Percentiles rank a stretch among this genome's conserved stretches.
phyloP scores from a whole-genome alignment of 1,140 invertebrate species.

The Paraescarpia echinospica region DNA sequence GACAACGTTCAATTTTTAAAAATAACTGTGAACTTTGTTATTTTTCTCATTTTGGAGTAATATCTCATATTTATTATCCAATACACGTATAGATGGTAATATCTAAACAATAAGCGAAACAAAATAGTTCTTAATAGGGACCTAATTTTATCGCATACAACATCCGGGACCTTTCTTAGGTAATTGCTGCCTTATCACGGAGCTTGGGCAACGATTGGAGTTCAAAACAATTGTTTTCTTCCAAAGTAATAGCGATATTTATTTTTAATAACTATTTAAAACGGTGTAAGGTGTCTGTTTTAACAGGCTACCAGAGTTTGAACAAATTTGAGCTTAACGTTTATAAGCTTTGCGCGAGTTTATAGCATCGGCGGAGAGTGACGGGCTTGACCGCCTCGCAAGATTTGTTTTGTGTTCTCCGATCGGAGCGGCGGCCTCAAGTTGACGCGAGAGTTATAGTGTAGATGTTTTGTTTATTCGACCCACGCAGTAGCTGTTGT shows the following conservation, averaged over 20 bases:
- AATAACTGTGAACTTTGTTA: background rate
- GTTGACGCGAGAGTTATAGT: background rate
- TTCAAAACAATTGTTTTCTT: conserved; percentile 2
- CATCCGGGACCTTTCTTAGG: background rate
- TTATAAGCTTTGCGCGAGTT: background rate
- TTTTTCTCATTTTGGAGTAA: background rate
- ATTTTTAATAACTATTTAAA: background rate
- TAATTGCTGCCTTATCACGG: background rate
- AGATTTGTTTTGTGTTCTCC: background rate
- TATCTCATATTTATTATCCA: background rate
- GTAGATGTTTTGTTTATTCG: background rate
- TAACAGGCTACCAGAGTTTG: background rate
- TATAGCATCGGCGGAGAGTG: background rate
- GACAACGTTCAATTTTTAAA: background rate
- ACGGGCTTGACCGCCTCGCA: background rate
- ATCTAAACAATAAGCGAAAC: background rate
- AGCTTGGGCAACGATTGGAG: background rate
- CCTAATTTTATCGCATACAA: background rate
- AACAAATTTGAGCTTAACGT: background rate
- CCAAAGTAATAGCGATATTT: background rate
- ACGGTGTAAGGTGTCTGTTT: background rate
- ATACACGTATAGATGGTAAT: background rate
- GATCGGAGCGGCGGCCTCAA: conserved; percentile 2
- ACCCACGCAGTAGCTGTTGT: background rate
- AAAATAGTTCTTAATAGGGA: conserved; percentile 6